phyloP scores from a whole-genome alignment of 2,888 invertebrate species.

The Desoria tigrina region DNA sequence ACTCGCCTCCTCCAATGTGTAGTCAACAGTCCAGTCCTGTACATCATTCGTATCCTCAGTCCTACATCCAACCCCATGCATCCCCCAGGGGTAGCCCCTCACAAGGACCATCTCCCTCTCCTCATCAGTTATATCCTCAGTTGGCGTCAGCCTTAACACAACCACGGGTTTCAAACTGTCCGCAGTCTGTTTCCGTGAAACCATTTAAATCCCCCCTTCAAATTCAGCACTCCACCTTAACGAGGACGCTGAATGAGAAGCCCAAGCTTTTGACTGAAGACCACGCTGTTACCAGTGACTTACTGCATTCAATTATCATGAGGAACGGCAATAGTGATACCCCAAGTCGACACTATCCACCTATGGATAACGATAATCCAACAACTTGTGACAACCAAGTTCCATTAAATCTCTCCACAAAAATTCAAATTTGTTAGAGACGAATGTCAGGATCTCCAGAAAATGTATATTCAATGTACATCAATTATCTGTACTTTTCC shows the following conservation, averaged over 20 bases:
- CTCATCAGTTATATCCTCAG: slow-evolving; percentile 57
- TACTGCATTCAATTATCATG: slow-evolving; percentile 90
- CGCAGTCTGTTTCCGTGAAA: slow-evolving; percentile 24
- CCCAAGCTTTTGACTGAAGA: slow-evolving; percentile 85
- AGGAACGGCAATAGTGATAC: slow-evolving; percentile 58
- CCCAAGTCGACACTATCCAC: slow-evolving; percentile 13
- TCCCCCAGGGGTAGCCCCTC: slow-evolving; percentile 22
- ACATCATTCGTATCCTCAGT: slow-evolving; percentile 23
- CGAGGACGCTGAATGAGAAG: slow-evolving; percentile 88
- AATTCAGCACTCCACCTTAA: slow-evolving; percentile 84
- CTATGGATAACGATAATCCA: slow-evolving; percentile 16
- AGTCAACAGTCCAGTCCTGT: slow-evolving; percentile 56
- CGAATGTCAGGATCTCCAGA: slow-evolving; percentile 16
- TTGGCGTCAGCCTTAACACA: slow-evolving; percentile 56
- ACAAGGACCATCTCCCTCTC: slow-evolving; percentile 46
- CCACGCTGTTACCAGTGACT: slow-evolving; percentile 86
- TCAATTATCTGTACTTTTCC: slow-evolving; percentile 20
- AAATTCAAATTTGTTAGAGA: slow-evolving; percentile 21
- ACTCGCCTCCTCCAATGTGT: slow-evolving; percentile 59
- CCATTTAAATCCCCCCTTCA: slow-evolving; percentile 61
- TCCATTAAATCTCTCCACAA: slow-evolving; percentile 22
- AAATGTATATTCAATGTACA: slow-evolving; percentile 22
- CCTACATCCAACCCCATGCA: slow-evolving; percentile 53
- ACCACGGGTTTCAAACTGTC: slow-evolving; percentile 59
- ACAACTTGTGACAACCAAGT: slow-evolving; percentile 17